Evolutionary conservation across 2,113 vertebrate species (phyloP), one percentile per base, ranked within the genome.

Genomic region (Mormoops blainvillei): DNA sequence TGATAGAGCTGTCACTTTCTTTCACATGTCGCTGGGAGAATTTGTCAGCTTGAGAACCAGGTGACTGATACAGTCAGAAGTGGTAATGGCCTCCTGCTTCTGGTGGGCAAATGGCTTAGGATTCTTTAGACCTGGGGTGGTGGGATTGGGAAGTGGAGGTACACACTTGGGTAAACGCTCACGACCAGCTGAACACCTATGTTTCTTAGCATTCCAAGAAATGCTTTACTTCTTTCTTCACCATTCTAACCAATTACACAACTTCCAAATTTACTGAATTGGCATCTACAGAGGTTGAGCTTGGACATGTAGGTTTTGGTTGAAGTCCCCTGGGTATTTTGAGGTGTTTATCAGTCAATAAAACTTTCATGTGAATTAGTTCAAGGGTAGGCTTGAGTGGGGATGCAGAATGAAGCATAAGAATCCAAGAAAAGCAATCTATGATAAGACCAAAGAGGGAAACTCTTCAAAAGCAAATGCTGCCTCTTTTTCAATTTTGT

Each of bases 281-380:
- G 70, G 28, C 61, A 13, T 73, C 65, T 82, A 9, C 5, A 48
- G 50, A 65, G 65, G 16, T 48, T 48, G 52, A 52, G 11, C 24
- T 36, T 56, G 18, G 50, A n/a, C 24, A 26, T 48, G 41, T 3
- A 3, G 36, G 61, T 77, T 68, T 85, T 85, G 33, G 26, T 45
- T 70, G 84, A 85, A 24, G 31, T 7, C 67, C 22, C 16, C 38
- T 16, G 20, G 45, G 26, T 81, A 9, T 93, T 94, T n/a, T 63
- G 12, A 24, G 70, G 22, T 36, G 24, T 77, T 14, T 93, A 56
- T 84, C 48, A 63, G 50, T 78, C 70, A 87, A 5, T 71, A 87
- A 87, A 41, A 84, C 87, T 31, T 92, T 92, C 90, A 19, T 54
- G 24, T 95, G 76, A 70, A 80, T 91, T 84, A 71, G 82, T 90